Evolutionary conservation across 2,888 invertebrate species (phyloP).

Genomic region (Diplazon laetatorius): DNA sequence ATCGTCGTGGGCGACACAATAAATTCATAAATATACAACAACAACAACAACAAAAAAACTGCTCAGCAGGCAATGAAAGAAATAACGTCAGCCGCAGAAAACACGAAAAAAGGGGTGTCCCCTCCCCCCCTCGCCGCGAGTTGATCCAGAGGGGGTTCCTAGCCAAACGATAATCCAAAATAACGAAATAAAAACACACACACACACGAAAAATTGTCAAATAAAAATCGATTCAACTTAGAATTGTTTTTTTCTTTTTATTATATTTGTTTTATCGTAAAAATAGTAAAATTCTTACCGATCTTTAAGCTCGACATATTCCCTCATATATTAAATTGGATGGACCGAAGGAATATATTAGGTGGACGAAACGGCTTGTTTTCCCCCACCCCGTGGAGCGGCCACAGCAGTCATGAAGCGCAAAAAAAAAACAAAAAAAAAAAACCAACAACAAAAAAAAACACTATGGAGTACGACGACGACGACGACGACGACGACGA

Average conservation of each 20-base stretch:
- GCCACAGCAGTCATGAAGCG: conserved; percentile 75
- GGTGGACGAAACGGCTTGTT: conserved; percentile 77
- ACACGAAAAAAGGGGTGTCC: conserved; percentile 39
- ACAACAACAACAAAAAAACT: conserved; percentile 16
- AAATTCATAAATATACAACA: conserved; percentile 17
- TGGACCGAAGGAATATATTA: conserved; percentile 69
- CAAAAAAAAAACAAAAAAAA: too few relatives aligned
- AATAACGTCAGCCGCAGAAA: conserved; percentile 61
- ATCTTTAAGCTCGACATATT: conserved; percentile 87
- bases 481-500: conserved; percentile 27
- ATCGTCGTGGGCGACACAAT: conserved; percentile 8
- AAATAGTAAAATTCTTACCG: conserved; percentile 84
- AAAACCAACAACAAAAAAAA: too few relatives aligned
- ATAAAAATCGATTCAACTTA: neutral
- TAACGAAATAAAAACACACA: neutral
- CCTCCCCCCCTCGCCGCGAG: conserved; percentile 12
- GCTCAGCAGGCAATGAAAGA: conserved; percentile 40
- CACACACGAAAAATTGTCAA: conserved; percentile 57
- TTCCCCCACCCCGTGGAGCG: conserved; percentile 77
- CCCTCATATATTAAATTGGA: conserved; percentile 80
- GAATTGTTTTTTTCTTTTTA: neutral
- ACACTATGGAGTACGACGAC: conserved; percentile 66
- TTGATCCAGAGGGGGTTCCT: neutral
- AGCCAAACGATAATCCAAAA: conserved; percentile 31
- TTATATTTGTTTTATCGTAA: too few relatives aligned